Evolutionary conservation across 2,113 vertebrate species (phyloP), one percentile per base, ranked within the genome.

Genomic region (Crypturellus undulatus): DNA sequence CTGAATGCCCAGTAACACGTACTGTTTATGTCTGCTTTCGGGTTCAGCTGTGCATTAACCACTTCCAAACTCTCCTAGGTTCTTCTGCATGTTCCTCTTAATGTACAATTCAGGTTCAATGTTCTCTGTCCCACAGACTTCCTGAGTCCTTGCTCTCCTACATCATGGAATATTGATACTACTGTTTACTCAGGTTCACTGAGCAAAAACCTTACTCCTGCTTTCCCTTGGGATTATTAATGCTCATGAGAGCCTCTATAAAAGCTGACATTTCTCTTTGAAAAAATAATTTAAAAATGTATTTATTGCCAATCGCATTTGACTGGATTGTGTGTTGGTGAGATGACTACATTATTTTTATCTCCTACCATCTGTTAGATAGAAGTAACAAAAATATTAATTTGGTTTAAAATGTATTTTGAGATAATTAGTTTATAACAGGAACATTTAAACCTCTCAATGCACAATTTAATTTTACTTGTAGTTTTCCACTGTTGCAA

Each of bases 331-430:
- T 69, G 4, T 79, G 63, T 73, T 95, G 58, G 1, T 63, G 81
- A 94, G 79, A 90, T 93, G 90, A 88, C 76, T 83, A 45, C 2
- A 28, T 83, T 94, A 85, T 94, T 96, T 94, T 95, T 92, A 91
- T 68, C 51, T 8, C 52, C 51, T 80, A 54, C 87, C 89, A 95
- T 96, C 94, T 96, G 90, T 78, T 71, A 78, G 47, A 86, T 47
- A 72, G 51, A 93, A 91, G 19, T 52, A 88, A 73, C 25, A 91
- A 77, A 77, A 83, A 83, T 36, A 71, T 80, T 80, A 78, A 60
- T 64, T 67, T 36, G 16, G 15, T 16, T 12, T 80, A 70, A 80
- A 90, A 68, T 70, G 32, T 30, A 11, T 62, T 92, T 91, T 67
- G 14, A 85, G 52, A 62, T n/a, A 79, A 58, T 73, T 76, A 70